phyloP scores from a whole-genome alignment of 1,140 invertebrate genomes.

The Phocides pigmalion region DNA sequence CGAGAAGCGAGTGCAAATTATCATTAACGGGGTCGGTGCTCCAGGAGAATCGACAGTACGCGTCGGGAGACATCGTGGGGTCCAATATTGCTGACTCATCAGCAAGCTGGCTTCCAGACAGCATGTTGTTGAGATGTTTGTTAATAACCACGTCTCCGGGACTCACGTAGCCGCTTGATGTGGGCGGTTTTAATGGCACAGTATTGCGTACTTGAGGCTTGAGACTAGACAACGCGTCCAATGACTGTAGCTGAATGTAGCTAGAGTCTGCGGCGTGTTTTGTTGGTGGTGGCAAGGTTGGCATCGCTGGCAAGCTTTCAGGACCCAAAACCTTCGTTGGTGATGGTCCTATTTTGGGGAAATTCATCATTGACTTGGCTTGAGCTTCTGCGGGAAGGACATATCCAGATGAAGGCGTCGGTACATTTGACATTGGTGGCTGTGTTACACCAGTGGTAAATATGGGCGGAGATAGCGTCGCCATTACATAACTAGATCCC shows the following conservation, averaged over 20 bases:
- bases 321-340: conserved; percentile 61
- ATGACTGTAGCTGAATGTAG: conserved; percentile 73
- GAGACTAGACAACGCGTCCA: conserved; percentile 70
- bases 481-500: conserved; percentile 73
- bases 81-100: conserved; percentile 70
- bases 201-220: conserved; percentile 58
- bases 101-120: conserved; percentile 56
- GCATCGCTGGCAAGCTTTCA: conserved; percentile 74
- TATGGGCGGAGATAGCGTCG: conserved; percentile 61
- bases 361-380: conserved; percentile 53
- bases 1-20: conserved; percentile 69
- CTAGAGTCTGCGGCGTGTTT: conserved; percentile 66
- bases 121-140: conserved; percentile 72
- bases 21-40: conserved; percentile 76
- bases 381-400: conserved; percentile 64
- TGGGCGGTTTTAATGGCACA: conserved; percentile 61
- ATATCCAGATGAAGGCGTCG: conserved; percentile 62
- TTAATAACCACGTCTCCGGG: conserved; percentile 70
- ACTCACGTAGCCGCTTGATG: conserved; percentile 67
- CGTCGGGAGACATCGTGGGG: conserved; percentile 75
- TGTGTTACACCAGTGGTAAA: conserved; percentile 57
- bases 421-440: conserved; percentile 43
- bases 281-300: conserved; percentile 65
- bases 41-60: conserved; percentile 80
- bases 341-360: conserved; percentile 55